Conservation (phyloP, 2,888 invertebrate genomes). For the Hybos culiciformis region DNA sequence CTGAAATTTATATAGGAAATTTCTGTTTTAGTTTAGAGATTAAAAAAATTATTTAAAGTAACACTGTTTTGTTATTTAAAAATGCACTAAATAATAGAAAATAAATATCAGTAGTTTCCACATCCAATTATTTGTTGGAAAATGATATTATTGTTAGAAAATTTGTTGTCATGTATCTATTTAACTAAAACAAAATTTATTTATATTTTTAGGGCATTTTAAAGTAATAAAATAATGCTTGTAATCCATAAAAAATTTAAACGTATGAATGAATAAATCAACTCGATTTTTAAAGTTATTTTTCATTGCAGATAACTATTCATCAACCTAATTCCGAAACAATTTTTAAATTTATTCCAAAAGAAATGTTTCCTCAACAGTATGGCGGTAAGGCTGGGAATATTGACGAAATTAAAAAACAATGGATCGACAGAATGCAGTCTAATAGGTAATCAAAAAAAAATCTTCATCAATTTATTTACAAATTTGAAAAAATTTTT, state of each 20-base stretch:
- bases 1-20: too few species aligned
- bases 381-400: conserved; percentile 54
- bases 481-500: background rate
- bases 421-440: conserved; percentile 47
- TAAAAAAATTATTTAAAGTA: too few species aligned
- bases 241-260: background rate
- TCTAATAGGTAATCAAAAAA: conserved; percentile 41
- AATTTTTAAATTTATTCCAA: conserved; percentile 47
- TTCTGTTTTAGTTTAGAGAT: too few species aligned
- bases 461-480: background rate
- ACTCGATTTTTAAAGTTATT: background rate
- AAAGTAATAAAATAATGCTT: too few species aligned
- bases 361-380: conserved; percentile 49
- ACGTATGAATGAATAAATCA: background rate
- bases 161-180: too few species aligned
- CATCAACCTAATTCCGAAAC: conserved; percentile 53
- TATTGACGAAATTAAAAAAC: conserved; percentile 43
- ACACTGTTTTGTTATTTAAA: too few species aligned
- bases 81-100: too few species aligned
- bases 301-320: conserved; percentile 46
- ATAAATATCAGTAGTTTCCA: too few species aligned
- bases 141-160: too few species aligned
- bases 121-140: too few species aligned
- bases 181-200: too few species aligned
- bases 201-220: too few species aligned